These are phyloP conservation scores for Aspidiotus destructor DNA, from an alignment of 2,888 invertebrate species.

Conservation along the genomic window DNA sequence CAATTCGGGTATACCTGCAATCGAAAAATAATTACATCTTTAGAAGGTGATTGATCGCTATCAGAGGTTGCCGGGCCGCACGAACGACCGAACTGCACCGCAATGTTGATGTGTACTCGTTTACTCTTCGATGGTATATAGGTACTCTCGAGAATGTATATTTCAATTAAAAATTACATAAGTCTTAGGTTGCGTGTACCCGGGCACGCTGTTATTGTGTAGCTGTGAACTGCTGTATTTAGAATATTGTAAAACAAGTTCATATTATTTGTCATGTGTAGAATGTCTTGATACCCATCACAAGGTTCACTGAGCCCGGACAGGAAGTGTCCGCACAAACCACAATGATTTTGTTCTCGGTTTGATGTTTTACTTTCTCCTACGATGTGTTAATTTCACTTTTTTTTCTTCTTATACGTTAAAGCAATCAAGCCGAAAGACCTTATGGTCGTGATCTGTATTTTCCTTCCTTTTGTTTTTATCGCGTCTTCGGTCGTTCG, in stretches of 20 bases:
- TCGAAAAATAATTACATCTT: background rate
- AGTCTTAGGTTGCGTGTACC: too few relatives aligned
- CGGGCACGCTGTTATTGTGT: too few relatives aligned
- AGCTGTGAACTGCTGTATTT: background rate
- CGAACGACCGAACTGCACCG: too few relatives aligned
- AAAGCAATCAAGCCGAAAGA: too few relatives aligned
- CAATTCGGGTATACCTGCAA: conserved; percentile 45
- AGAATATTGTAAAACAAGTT: conserved; percentile 10
- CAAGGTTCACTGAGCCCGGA: conserved; percentile 6
- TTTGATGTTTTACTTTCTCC: conserved; percentile 22
- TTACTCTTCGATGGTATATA: too few relatives aligned
- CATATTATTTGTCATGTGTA: conserved; percentile 9
- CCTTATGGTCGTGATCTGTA: background rate
- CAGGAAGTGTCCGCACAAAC: conserved; percentile 20
- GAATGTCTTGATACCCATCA: conserved; percentile 5
- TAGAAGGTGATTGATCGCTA: background rate
- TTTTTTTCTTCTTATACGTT: conserved; percentile 13
- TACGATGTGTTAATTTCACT: conserved; percentile 16
- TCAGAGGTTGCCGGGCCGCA: too few relatives aligned
- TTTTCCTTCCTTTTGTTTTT: background rate
- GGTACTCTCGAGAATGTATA: too few relatives aligned
- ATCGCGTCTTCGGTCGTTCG: too few relatives aligned
- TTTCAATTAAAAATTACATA: too few relatives aligned
- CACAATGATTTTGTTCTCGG: too few relatives aligned
- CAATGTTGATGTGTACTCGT: too few relatives aligned